Percentiles rank a stretch among this genome's conserved stretches.
These are phyloP conservation scores for Pardosa pseudoannulata DNA, from an alignment of 2,888 invertebrate genomes.

Conservation along the genomic window DNA sequence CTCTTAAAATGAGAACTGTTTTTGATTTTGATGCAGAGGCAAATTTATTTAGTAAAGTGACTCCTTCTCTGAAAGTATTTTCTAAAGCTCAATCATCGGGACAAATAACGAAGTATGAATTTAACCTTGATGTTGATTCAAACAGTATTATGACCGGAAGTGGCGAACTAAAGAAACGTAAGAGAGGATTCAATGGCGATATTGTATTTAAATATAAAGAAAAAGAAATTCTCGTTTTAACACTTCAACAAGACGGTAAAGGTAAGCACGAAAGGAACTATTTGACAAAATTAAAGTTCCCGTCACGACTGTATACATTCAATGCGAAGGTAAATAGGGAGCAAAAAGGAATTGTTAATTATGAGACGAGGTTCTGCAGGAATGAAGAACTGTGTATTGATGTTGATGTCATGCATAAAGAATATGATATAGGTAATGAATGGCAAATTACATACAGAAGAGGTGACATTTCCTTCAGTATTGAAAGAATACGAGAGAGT, in stretches of 20 bases:
- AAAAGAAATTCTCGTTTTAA: conserved; percentile 39
- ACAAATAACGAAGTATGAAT: conserved; percentile 29
- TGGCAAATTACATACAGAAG: conserved; percentile 47
- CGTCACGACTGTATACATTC: conserved; percentile 17
- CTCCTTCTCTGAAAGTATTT: conserved; percentile 46
- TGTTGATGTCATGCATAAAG: conserved; percentile 42
- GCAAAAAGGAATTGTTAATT: conserved; percentile 43
- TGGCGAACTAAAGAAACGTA: conserved; percentile 47
- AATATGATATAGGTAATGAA: conserved; percentile 31
- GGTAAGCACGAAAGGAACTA: conserved; percentile 49
- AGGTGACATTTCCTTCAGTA: conserved; percentile 32
- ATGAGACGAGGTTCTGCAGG: conserved; percentile 55
- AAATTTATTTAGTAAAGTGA: conserved; percentile 36
- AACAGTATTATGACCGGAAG: conserved; percentile 27
- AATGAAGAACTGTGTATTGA: conserved; percentile 42
- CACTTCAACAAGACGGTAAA: conserved; percentile 47
- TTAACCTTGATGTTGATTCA: conserved; percentile 45
- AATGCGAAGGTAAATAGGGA: conserved; percentile 40
- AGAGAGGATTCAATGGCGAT: conserved; percentile 56
- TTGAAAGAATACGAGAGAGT: conserved; percentile 37
- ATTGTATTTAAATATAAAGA: conserved; percentile 55
- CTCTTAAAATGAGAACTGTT: conserved; percentile 35
- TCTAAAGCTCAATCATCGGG: conserved; percentile 42
- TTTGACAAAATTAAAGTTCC: conserved; percentile 38
- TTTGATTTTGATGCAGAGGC: conserved; percentile 46